A percentile compares a stretch with the other conserved stretches of the same genome.
phyloP scores from a whole-genome alignment of 2,797 vertebrate species.

The Lithobates pipiens region DNA sequence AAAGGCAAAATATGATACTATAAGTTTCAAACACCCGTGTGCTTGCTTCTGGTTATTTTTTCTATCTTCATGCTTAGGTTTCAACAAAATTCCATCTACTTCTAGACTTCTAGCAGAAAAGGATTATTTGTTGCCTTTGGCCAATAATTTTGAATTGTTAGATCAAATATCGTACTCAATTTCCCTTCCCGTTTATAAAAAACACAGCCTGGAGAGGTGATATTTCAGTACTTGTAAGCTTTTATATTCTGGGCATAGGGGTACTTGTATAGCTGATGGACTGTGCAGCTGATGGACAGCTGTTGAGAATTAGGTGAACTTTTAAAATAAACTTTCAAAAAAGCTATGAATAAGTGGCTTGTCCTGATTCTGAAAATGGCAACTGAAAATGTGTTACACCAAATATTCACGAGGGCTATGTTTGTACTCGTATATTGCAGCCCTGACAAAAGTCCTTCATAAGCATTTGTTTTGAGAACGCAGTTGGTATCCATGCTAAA shows the following conservation, averaged over 20 bases:
- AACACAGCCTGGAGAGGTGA: constrained; percentile 62
- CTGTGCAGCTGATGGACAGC: neutral
- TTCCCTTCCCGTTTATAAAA: constrained; percentile 65
- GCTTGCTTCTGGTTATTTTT: constrained; percentile 1
- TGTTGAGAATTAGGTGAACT: neutral
- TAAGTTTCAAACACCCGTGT: neutral
- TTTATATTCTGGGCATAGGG: constrained; percentile 42
- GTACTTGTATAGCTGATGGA: neutral
- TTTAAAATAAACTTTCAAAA: neutral
- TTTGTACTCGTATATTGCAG: no score
- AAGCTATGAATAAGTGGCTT: neutral
- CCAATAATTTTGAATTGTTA: constrained; percentile 16
- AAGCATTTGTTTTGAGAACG: no score
- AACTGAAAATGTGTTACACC: no score
- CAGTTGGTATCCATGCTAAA: no score
- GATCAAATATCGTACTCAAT: neutral
- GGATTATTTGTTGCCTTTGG: constrained; percentile 34
- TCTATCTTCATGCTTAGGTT: constrained; percentile 9
- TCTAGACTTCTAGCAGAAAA: neutral
- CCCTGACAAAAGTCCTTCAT: no score
- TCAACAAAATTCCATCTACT: neutral
- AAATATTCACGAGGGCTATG: no score
- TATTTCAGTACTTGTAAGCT: constrained; percentile 62
- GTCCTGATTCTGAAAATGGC: no score
- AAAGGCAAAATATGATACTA: neutral